Percentiles rank a stretch among this genome's conserved stretches.
phyloP scores from a whole-genome alignment of 2,888 invertebrate genomes.

The Agriopis leucophaearia region DNA sequence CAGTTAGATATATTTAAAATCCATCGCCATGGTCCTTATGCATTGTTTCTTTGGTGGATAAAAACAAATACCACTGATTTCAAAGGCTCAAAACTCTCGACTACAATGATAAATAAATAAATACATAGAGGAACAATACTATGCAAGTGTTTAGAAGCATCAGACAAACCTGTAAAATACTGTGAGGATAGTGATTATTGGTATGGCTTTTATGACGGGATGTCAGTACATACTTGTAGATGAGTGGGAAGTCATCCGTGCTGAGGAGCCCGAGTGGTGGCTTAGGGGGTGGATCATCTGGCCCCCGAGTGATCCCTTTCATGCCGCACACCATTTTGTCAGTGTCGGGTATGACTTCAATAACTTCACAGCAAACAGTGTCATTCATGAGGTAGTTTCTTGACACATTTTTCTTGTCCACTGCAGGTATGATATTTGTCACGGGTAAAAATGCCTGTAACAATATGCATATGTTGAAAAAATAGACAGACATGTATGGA shows the following conservation, averaged over 20 bases:
- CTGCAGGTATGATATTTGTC: conserved; percentile 90
- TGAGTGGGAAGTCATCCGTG: conserved; percentile 92
- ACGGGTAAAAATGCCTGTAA: conserved; percentile 89
- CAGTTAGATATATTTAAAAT: conserved; percentile 31
- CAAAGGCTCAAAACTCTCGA: conserved; percentile 63
- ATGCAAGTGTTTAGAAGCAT: conserved; percentile 59
- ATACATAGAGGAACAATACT: conserved; percentile 61
- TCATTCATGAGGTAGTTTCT: conserved; percentile 93
- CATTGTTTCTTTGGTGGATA: conserved; percentile 45
- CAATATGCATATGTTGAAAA: conserved; percentile 6
- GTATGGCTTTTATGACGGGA: conserved; percentile 45
- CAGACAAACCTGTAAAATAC: conserved; percentile 68
- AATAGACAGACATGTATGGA: background rate
- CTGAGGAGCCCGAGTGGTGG: conserved; percentile 94
- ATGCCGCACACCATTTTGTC: conserved; percentile 96
- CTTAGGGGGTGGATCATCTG: conserved; percentile 90
- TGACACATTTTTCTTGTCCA: conserved; percentile 92
- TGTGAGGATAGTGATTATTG: conserved; percentile 65
- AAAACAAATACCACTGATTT: conserved; percentile 69
- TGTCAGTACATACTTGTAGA: conserved; percentile 91
- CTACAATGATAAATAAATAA: conserved; percentile 70
- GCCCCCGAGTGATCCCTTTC: conserved; percentile 91
- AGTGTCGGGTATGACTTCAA: conserved; percentile 94
- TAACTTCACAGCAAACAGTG: conserved; percentile 94
- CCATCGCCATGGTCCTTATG: conserved; percentile 27